Conservation (phyloP, 2,797 vertebrate genomes). For the Sebastes elongatus region DNA sequence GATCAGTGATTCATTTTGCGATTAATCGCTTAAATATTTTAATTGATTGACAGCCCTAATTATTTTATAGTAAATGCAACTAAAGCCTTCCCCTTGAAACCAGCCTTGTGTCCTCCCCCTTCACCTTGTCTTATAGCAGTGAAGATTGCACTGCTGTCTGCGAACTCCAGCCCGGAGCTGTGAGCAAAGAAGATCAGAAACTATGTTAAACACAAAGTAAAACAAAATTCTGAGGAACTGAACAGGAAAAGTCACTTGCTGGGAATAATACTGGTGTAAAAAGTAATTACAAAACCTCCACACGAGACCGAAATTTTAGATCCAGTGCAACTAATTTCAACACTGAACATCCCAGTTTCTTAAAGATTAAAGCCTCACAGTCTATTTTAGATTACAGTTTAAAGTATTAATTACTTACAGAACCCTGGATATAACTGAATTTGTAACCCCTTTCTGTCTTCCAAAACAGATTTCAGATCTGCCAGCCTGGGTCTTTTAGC, state of each 20-base stretch:
- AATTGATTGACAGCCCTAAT: background rate
- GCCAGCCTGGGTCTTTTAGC: background rate
- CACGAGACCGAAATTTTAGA: background rate
- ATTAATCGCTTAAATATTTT: no score
- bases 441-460: background rate
- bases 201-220: background rate
- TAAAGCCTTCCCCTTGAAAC: no score
- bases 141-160: conserved; percentile 77
- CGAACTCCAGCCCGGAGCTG: conserved; percentile 27
- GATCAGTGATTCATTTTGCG: no score
- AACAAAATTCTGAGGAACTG: background rate
- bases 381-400: no score
- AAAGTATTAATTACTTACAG: no score
- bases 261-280: background rate
- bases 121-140: conserved; percentile 87
- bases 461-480: background rate
- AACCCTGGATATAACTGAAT: background rate
- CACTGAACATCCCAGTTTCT: background rate
- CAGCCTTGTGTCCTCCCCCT: accelerated
- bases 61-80: background rate
- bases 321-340: background rate
- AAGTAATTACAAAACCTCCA: background rate
- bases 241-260: background rate
- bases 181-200: background rate
- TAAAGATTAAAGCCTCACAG: background rate